phyloP scores from a whole-genome alignment of 2,888 invertebrate species.

The Calliopum simillimum region DNA sequence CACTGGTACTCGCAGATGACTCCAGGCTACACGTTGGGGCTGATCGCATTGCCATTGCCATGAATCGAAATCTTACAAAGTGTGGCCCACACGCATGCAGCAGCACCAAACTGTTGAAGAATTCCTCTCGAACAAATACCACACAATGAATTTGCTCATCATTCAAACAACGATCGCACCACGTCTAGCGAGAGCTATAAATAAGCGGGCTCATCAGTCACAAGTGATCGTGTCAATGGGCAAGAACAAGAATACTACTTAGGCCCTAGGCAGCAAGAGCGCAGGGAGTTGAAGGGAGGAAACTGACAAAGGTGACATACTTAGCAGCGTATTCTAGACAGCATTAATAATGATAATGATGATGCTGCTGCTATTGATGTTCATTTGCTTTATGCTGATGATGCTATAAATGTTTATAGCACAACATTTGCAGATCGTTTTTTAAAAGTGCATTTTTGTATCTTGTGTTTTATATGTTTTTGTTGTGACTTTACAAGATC shows the following conservation, averaged over 20 bases:
- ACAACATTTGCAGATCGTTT: too few species aligned
- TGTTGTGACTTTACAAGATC: constrained; percentile 22
- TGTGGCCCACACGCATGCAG: constrained; percentile 30
- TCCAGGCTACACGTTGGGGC: background rate
- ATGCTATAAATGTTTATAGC: too few species aligned
- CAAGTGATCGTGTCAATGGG: constrained; percentile 34
- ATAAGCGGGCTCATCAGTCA: constrained; percentile 36
- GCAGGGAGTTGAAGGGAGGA: too few species aligned
- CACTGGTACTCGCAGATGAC: background rate
- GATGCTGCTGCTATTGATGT: too few species aligned
- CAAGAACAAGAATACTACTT: background rate
- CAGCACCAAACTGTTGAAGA: constrained; percentile 5
- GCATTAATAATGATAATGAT: too few species aligned
- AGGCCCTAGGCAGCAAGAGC: too few species aligned
- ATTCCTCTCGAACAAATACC: constrained; percentile 19
- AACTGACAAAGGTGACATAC: too few species aligned
- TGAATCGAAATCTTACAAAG: constrained; percentile 14
- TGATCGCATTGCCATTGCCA: constrained; percentile 15
- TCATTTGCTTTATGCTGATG: too few species aligned
- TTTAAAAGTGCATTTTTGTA: too few species aligned
- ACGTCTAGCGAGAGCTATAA: constrained; percentile 21
- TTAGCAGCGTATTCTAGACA: too few species aligned
- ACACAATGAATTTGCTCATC: constrained; percentile 28
- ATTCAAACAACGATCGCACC: constrained; percentile 23
- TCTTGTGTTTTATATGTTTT: too few species aligned